Conservation (phyloP, 2,113 vertebrate genomes). For the Zeus faber region DNA sequence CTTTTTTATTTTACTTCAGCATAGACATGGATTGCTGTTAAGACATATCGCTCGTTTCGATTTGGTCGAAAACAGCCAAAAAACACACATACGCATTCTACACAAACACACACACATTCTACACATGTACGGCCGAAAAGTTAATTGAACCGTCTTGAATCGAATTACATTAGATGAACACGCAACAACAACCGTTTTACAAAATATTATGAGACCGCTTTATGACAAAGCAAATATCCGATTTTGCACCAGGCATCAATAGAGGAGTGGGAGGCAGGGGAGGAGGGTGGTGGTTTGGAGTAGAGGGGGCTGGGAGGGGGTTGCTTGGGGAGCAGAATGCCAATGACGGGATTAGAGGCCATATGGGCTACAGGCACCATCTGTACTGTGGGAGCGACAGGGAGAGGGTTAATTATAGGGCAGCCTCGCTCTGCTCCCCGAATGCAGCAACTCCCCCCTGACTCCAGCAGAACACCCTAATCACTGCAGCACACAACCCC, state of each 20-base stretch:
- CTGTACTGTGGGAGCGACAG: conserved; percentile 78
- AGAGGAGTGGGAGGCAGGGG: conserved; percentile 25
- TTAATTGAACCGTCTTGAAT: no score
- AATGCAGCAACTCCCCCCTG: conserved; percentile 65
- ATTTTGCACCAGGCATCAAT: conserved; percentile 46
- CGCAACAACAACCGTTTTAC: background rate
- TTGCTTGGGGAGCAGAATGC: conserved; percentile 71
- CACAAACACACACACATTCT: no score
- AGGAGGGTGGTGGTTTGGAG: conserved; percentile 31
- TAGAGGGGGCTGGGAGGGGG: conserved; percentile 51
- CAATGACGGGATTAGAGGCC: conserved; percentile 82
- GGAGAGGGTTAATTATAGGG: conserved; percentile 83
- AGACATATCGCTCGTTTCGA: no score
- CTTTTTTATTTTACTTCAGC: no score
- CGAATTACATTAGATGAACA: background rate
- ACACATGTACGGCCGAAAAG: no score
- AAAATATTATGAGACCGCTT: conserved; percentile 11
- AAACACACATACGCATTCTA: no score
- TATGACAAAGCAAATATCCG: conserved; percentile 41
- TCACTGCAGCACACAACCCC: conserved; percentile 68
- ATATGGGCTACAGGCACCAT: conserved; percentile 82
- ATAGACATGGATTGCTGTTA: no score
- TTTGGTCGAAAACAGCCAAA: no score
- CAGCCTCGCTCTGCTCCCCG: conserved; percentile 67
- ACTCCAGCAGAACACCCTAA: conserved; percentile 65